Conservation (phyloP, 2,888 invertebrate genomes). For the Tribolium freemani region DNA sequence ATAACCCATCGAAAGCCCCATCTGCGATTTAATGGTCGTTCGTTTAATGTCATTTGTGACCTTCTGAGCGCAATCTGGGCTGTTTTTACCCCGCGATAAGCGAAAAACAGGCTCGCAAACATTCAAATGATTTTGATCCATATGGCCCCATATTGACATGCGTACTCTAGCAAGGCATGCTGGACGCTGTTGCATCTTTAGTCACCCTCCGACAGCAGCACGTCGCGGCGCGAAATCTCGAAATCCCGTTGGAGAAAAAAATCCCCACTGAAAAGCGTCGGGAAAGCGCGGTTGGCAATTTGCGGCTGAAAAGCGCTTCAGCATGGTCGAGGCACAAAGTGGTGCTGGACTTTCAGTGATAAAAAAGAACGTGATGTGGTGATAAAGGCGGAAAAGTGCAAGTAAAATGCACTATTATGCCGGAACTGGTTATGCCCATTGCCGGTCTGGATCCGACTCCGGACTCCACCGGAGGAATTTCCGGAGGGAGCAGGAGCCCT, state of each 20-base stretch:
- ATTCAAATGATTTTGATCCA: slow-evolving; percentile 37
- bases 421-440: slow-evolving; percentile 61
- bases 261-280: neutral
- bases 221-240: slow-evolving; percentile 54
- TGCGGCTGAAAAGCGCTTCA: no score
- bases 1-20: no score
- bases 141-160: slow-evolving; percentile 47
- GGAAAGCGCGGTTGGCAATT: no score
- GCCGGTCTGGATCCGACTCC: slow-evolving; percentile 65
- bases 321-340: neutral
- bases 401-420: slow-evolving; percentile 61
- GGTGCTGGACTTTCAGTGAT: slow-evolving; percentile 11
- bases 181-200: slow-evolving; percentile 67
- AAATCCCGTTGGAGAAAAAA: slow-evolving; percentile 9
- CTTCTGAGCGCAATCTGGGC: neutral
- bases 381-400: slow-evolving; percentile 49
- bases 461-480: slow-evolving; percentile 61
- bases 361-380: slow-evolving; percentile 47
- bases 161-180: slow-evolving; percentile 52
- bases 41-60: no score
- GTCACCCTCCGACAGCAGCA: slow-evolving; percentile 57
- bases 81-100: neutral
- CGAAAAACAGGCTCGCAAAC: neutral
- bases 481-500: slow-evolving; percentile 53
- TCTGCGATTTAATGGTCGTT: no score